A percentile compares a stretch with the other conserved stretches of the same genome.
phyloP scores from a whole-genome alignment of 2,113 vertebrate genomes.

The Galeopterus variegatus region DNA sequence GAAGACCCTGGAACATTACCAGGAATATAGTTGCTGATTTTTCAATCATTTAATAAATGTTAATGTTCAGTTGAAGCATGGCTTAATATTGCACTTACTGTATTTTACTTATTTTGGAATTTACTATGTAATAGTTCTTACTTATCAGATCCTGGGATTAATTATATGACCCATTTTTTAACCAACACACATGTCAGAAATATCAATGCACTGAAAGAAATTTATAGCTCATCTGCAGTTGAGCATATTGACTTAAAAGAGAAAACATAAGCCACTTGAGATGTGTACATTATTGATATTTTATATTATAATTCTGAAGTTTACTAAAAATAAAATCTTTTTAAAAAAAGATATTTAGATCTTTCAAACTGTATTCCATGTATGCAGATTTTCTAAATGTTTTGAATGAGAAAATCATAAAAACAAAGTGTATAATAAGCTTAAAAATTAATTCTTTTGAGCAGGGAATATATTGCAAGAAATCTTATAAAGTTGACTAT shows the following conservation, averaged over 20 bases:
- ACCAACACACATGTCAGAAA: neutral
- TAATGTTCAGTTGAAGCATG: neutral
- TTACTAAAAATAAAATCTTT: neutral
- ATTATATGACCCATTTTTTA: neutral
- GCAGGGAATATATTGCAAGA: neutral
- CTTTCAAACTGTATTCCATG: neutral
- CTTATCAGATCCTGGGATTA: neutral
- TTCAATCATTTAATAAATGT: constrained; percentile 8
- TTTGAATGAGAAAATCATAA: neutral
- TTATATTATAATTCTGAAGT: neutral
- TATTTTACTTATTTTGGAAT: neutral
- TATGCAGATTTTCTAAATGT: neutral
- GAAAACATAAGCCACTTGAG: neutral
- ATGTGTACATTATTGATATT: neutral
- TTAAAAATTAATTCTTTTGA: neutral
- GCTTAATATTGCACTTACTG: neutral
- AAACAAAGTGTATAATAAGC: neutral
- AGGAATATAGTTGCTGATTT: neutral
- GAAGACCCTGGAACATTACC: neutral
- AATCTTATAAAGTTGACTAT: neutral
- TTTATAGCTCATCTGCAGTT: neutral
- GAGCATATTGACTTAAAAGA: neutral
- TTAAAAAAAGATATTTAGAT: neutral
- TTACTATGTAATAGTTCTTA: neutral
- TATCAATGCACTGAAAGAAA: neutral